Evolutionary conservation across 2,888 invertebrate species (phyloP).

Genomic region (Mactromeris polynyma): DNA sequence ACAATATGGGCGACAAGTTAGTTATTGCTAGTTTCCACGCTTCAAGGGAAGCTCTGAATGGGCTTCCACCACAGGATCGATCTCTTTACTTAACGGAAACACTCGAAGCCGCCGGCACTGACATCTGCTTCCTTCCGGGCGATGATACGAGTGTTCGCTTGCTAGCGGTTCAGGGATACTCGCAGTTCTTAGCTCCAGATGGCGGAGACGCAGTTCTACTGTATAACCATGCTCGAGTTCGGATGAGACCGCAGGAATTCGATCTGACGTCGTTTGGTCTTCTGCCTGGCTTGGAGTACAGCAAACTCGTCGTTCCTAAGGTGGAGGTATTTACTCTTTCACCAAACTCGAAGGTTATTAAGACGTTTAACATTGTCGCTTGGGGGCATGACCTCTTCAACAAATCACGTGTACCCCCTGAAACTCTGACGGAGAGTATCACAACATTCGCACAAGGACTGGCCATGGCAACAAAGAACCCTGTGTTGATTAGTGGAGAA

Average conservation of each 20-base stretch:
- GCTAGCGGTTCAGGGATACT: conserved; percentile 16
- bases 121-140: conserved; percentile 26
- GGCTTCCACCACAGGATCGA: neutral
- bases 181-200: neutral
- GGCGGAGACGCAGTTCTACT: conserved; percentile 8
- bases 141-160: neutral
- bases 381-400: conserved; percentile 18
- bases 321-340: neutral
- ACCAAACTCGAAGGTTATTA: neutral
- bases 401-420: neutral
- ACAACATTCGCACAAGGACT: conserved; percentile 13
- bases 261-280: conserved; percentile 12
- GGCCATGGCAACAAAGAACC: conserved; percentile 7
- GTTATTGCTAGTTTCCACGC: conserved; percentile 22
- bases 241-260: conserved; percentile 15
- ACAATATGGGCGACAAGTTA: conserved; percentile 1
- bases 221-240: neutral
- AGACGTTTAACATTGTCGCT: conserved; percentile 16
- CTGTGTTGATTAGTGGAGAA: conserved; percentile 20
- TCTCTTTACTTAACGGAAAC: conserved; percentile 6
- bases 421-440: neutral
- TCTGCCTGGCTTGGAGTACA: conserved; percentile 13
- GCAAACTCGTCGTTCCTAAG: neutral
- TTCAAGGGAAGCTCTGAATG: neutral
- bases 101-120: neutral